Conservation (phyloP, 2,888 invertebrate species). For the Clistopyga incitator region DNA sequence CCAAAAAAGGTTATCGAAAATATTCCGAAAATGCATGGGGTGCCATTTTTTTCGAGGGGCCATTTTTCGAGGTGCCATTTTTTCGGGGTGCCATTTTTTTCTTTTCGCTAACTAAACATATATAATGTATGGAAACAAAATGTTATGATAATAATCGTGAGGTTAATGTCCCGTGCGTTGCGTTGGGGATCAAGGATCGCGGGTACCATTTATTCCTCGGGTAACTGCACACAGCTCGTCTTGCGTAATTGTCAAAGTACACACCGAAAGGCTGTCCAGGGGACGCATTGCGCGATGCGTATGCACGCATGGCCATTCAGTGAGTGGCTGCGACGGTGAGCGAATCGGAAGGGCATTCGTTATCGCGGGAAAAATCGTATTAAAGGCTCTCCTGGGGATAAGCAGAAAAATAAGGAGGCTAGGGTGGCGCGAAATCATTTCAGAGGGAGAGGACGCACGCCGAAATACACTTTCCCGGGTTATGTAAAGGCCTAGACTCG, state of each 20-base stretch:
- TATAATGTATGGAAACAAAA: no score
- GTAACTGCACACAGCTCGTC: neutral
- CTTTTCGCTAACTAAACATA: no score
- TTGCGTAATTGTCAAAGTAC: slow-evolving; percentile 9
- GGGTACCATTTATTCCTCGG: neutral
- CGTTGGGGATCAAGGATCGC: slow-evolving; percentile 1
- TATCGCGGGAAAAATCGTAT: slow-evolving; percentile 12
- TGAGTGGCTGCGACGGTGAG: neutral
- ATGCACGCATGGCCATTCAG: neutral
- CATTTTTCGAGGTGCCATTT: no score
- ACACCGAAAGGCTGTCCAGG: neutral
- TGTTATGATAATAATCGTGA: neutral
- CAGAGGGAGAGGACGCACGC: slow-evolving; percentile 68
- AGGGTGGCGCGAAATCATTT: slow-evolving; percentile 56
- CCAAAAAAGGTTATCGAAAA: no score
- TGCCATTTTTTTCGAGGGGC: no score
- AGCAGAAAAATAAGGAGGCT: slow-evolving; percentile 36
- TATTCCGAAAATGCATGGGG: no score
- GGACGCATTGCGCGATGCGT: neutral
- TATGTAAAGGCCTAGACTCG: slow-evolving; percentile 81
- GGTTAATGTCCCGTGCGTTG: neutral
- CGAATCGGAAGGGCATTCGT: neutral
- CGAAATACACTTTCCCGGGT: slow-evolving; percentile 83
- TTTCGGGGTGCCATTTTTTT: no score
- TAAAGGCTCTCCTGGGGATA: slow-evolving; percentile 12